Conservation (phyloP, 2,888 invertebrate species). For the Antheraea assamensis region DNA sequence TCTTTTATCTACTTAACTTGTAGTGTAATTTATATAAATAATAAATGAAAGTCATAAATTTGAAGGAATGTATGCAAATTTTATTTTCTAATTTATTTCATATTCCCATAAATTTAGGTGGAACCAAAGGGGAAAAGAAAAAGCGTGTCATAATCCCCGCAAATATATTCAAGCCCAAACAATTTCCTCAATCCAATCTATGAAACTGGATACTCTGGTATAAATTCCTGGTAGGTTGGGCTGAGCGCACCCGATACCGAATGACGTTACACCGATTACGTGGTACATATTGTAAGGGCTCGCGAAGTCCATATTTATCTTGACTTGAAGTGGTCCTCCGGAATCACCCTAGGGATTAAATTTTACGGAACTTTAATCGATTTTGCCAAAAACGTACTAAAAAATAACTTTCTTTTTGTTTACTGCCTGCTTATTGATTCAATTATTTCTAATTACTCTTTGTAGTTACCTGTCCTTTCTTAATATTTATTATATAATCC, state of each 20-base stretch:
- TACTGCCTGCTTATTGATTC: too few relatives aligned
- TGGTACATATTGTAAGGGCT: constrained; percentile 47
- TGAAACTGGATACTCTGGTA: constrained; percentile 34
- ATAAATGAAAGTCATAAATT: too few relatives aligned
- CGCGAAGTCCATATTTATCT: constrained; percentile 38
- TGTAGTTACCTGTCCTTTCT: too few relatives aligned
- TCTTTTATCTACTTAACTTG: too few relatives aligned
- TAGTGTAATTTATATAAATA: too few relatives aligned
- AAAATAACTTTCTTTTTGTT: too few relatives aligned
- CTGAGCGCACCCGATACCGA: constrained; percentile 40
- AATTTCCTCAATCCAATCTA: constrained; percentile 40
- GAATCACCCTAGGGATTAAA: constrained; percentile 83
- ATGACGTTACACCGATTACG: constrained; percentile 50
- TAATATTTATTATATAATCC: too few relatives aligned
- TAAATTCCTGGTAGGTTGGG: constrained; percentile 39
- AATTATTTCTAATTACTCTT: too few relatives aligned
- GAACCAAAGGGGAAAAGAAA: neutral
- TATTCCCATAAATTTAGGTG: neutral
- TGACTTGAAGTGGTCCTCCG: constrained; percentile 84
- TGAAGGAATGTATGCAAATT: neutral
- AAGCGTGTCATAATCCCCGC: neutral
- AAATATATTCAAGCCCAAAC: constrained; percentile 11
- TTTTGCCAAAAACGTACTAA: neutral
- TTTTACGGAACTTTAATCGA: neutral
- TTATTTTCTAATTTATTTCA: neutral